phyloP scores from a whole-genome alignment of 2,797 vertebrate genomes.

The Myotis findleyi region DNA sequence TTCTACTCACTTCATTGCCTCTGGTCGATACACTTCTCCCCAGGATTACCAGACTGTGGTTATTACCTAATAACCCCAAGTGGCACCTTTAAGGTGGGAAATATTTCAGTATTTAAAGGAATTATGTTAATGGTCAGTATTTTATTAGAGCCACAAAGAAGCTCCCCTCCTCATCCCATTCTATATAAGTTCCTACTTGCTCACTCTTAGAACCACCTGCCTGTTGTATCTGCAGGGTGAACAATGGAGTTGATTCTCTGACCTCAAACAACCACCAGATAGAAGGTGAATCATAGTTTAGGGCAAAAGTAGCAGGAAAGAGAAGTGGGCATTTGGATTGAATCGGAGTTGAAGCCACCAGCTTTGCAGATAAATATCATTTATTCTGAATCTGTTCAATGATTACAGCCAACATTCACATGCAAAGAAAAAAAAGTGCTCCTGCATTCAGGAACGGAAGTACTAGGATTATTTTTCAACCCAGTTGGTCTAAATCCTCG shows the following conservation, averaged over 20 bases:
- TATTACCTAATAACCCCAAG: too few relatives aligned
- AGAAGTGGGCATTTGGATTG: constrained; percentile 29
- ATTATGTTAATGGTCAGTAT: background rate
- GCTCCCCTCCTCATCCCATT: too few relatives aligned
- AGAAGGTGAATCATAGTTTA: constrained; percentile 2
- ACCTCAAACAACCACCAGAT: background rate
- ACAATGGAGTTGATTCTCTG: background rate
- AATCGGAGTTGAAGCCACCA: background rate
- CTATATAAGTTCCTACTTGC: background rate
- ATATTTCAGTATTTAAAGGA: background rate
- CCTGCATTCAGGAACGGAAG: background rate
- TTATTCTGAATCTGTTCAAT: constrained; percentile 2
- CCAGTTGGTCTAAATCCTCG: background rate
- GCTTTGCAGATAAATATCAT: background rate
- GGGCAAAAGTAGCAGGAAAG: background rate
- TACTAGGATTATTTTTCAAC: background rate
- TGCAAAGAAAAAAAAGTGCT: background rate
- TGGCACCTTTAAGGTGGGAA: background rate
- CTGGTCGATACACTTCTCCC: background rate
- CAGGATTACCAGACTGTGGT: background rate
- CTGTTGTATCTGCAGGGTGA: background rate
- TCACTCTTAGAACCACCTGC: background rate
- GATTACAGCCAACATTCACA: background rate
- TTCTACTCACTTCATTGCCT: background rate
- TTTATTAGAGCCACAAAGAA: background rate